A percentile compares a stretch with the other conserved stretches of the same genome.
These are phyloP conservation scores for Tragelaphus imberbis DNA, from an alignment of 2,113 vertebrate genomes.

Conservation along the genomic window DNA sequence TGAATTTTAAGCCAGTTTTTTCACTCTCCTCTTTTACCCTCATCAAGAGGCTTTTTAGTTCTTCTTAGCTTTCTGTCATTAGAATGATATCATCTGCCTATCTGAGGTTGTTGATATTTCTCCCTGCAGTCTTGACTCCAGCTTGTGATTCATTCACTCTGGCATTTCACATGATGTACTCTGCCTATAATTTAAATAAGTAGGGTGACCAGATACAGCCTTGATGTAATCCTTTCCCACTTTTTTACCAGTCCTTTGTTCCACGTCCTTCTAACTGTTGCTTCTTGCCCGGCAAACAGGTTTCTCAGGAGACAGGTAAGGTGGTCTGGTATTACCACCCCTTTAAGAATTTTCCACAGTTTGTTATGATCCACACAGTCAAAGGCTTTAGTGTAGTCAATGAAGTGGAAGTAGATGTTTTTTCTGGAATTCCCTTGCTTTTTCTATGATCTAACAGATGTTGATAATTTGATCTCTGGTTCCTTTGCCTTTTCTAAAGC, in stretches of 20 bases:
- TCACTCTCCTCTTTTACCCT: not conserved
- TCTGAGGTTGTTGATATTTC: not conserved
- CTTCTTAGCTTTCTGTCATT: not conserved
- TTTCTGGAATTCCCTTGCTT: not conserved
- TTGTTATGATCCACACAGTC: not conserved
- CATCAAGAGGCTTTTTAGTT: not conserved
- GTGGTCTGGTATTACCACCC: not conserved
- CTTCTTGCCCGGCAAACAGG: not conserved
- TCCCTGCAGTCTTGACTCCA: not conserved
- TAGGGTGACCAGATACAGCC: not conserved
- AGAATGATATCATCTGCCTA: not conserved
- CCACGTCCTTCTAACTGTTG: not conserved
- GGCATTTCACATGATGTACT: not conserved
- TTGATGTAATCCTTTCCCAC: not conserved
- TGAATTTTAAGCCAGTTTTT: not conserved
- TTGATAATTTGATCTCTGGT: not conserved
- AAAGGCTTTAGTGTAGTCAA: not conserved
- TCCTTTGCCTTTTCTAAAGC: not conserved
- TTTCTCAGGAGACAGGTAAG: not conserved
- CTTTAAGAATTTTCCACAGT: not conserved
- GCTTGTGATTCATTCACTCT: not conserved
- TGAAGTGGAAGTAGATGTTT: not conserved
- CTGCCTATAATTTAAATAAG: not conserved
- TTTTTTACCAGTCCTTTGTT: not conserved
- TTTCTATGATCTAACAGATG: not conserved